Conservation (phyloP, 2,113 vertebrate genomes). For the Gorsachius goisagi region DNA sequence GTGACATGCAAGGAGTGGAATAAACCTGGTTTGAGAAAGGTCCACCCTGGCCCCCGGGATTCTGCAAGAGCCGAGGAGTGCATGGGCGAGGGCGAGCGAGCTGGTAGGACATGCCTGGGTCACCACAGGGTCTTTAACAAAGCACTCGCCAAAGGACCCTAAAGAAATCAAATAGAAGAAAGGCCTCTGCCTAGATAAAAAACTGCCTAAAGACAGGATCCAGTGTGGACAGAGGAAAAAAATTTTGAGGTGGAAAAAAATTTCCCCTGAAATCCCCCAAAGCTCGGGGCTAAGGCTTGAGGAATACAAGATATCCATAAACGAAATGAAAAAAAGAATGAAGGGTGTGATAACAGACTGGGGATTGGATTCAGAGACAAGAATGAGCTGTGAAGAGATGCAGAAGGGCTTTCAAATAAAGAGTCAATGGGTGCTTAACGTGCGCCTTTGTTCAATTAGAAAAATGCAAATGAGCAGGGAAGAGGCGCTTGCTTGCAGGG, state of each 20-base stretch:
- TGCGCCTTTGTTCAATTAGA: not conserved
- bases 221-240: not conserved
- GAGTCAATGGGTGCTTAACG: not conserved
- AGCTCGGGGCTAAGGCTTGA: not conserved
- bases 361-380: not conserved
- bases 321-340: not conserved
- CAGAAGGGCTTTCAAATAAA: not conserved
- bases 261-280: not conserved
- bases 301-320: not conserved
- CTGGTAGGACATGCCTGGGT: not conserved
- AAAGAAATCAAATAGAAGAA: not conserved
- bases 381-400: not conserved
- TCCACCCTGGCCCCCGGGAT: too few relatives aligned
- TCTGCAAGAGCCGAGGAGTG: not conserved
- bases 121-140: not conserved
- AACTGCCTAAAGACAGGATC: not conserved
- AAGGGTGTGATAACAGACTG: not conserved
- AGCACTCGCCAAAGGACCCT: not conserved
- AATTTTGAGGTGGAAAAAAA: not conserved
- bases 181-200: not conserved
- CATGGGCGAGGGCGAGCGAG: rapidly evolving
- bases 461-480: not conserved
- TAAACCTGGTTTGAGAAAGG: too few relatives aligned
- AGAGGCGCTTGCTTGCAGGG: not conserved
- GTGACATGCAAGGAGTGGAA: not conserved